phyloP scores from a whole-genome alignment of 2,888 invertebrate species.

The Luperina testacea region DNA sequence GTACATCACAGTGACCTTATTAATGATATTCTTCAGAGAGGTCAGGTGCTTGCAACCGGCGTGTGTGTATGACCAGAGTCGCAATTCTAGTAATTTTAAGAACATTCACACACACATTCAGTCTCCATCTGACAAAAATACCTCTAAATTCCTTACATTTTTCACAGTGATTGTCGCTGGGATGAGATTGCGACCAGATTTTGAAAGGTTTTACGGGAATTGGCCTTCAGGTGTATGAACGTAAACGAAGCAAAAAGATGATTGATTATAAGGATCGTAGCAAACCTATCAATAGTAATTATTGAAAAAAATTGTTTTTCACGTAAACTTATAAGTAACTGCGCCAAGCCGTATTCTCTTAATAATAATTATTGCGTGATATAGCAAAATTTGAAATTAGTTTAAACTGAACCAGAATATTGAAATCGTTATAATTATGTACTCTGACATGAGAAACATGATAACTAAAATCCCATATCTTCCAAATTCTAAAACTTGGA shows the following conservation, averaged over 20 bases:
- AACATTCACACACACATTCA: no score
- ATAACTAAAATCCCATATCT: slow-evolving; percentile 48
- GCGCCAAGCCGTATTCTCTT: no score
- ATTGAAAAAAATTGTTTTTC: not conserved
- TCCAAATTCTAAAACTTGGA: slow-evolving; percentile 60
- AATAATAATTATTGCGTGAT: not conserved
- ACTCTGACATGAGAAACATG: not conserved
- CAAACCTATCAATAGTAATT: not conserved
- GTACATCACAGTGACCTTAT: not conserved
- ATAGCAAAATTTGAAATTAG: not conserved
- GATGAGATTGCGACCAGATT: no score
- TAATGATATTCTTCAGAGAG: not conserved
- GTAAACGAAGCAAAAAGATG: no score
- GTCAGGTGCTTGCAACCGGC: not conserved
- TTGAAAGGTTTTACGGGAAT: no score
- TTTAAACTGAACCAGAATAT: not conserved
- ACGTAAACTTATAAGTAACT: not conserved
- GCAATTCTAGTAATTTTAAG: no score
- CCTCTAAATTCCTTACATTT: no score
- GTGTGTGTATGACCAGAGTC: not conserved
- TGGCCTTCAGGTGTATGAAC: no score
- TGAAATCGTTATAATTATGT: not conserved
- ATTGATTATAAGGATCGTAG: no score
- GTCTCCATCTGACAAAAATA: no score
- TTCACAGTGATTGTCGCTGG: no score